Conservation (phyloP, 2,797 vertebrate species). For the Esox lucius region DNA sequence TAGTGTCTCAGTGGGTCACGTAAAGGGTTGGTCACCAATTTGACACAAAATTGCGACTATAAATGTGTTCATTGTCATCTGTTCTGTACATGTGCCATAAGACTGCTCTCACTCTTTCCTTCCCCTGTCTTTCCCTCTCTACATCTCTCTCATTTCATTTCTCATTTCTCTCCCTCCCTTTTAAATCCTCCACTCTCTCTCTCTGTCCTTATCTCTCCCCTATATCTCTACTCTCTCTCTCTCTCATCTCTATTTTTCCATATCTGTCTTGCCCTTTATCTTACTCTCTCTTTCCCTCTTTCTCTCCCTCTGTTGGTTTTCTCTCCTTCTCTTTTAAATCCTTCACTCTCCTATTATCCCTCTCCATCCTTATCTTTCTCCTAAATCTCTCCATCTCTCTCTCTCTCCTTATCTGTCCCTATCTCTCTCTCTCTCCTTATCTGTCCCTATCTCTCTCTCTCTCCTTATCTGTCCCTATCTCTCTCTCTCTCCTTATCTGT, state of each 20-base stretch:
- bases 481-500: conserved; percentile 1
- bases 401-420: not conserved
- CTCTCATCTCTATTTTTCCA: not conserved
- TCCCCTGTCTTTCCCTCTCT: not conserved
- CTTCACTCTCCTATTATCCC: too few species aligned
- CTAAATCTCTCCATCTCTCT: not conserved
- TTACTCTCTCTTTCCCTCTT: not conserved
- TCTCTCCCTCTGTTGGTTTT: not conserved
- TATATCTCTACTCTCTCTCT: not conserved
- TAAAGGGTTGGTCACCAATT: too few species aligned
- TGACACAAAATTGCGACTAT: too few species aligned
- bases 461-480: not conserved
- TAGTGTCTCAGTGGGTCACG: too few species aligned
- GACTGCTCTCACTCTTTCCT: not conserved
- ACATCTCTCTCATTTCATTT: too few species aligned
- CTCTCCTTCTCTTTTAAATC: too few species aligned
- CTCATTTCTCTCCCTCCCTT: too few species aligned
- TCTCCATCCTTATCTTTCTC: too few species aligned
- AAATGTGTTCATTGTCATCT: not conserved
- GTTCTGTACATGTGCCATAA: not conserved
- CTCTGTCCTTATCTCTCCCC: not conserved
- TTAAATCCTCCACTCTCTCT: not conserved
- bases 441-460: not conserved
- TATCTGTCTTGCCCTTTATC: not conserved
- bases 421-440: not conserved